A percentile compares a stretch with the other conserved stretches of the same genome.
Evolutionary conservation across 2,797 vertebrate species (phyloP).

Genomic region (Pseudopleuronectes americanus): DNA sequence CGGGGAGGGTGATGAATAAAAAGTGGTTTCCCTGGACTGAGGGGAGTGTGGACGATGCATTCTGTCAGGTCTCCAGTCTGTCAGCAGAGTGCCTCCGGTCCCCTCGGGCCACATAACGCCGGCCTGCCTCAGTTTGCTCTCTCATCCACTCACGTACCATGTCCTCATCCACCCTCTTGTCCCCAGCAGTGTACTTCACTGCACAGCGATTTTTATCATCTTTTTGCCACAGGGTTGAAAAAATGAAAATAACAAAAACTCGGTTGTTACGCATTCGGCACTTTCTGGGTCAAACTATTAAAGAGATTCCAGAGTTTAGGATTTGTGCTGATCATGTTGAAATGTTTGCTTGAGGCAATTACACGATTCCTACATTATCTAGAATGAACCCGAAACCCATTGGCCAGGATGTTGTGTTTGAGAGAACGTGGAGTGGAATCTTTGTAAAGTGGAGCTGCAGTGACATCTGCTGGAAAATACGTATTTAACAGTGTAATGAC

Average conservation of each 20-base stretch:
- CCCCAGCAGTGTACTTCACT: constrained; percentile 59
- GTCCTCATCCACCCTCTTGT: constrained; percentile 72
- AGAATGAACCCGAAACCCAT: constrained; percentile 6
- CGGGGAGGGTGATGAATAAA: constrained; percentile 40
- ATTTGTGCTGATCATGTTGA: constrained; percentile 42
- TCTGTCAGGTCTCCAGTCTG: constrained; percentile 73
- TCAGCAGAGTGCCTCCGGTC: constrained; percentile 63
- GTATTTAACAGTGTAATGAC: too few species aligned
- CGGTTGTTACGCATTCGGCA: constrained; percentile 37
- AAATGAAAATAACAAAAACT: not conserved
- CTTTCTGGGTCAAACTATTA: constrained; percentile 5
- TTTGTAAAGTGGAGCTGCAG: constrained; percentile 50
- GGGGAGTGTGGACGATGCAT: constrained; percentile 62
- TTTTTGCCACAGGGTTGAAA: constrained; percentile 29
- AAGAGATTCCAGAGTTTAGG: constrained; percentile 28
- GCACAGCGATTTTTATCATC: constrained; percentile 42
- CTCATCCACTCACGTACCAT: constrained; percentile 59
- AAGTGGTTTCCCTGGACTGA: constrained; percentile 32
- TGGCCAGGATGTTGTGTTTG: not conserved
- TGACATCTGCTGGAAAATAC: constrained; percentile 76
- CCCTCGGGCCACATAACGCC: constrained; percentile 53
- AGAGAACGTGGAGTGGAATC: not conserved
- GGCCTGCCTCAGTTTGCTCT: constrained; percentile 52
- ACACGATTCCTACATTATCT: constrained; percentile 18
- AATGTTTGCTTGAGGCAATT: constrained; percentile 34